Evolutionary conservation across 2,113 vertebrate species (phyloP).

Genomic region (Eurypyga helias): DNA sequence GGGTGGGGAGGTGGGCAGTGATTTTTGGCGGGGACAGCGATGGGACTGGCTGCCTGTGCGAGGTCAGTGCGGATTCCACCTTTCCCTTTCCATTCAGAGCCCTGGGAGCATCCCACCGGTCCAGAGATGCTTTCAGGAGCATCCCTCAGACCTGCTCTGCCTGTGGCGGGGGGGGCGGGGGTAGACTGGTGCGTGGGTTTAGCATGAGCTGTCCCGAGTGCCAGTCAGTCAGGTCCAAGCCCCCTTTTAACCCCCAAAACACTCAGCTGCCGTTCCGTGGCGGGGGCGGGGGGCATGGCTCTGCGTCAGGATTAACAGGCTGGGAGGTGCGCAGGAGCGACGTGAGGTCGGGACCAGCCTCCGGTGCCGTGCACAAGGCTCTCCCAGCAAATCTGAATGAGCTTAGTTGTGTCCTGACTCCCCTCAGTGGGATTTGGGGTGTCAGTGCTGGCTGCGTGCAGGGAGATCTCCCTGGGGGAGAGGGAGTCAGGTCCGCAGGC

Average conservation of each 20-base stretch:
- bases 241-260: not conserved
- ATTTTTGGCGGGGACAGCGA: not conserved
- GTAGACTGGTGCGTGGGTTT: rapidly evolving
- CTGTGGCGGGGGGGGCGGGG: not conserved
- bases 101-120: not conserved
- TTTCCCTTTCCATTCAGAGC: not conserved
- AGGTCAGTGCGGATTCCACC: not conserved
- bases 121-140: not conserved
- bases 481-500: rapidly evolving
- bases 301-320: not conserved
- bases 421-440: not conserved
- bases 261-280: rapidly evolving
- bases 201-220: not conserved
- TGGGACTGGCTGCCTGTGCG: not conserved
- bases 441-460: not conserved
- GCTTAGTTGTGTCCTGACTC: not conserved
- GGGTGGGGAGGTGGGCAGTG: not conserved
- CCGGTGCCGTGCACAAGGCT: not conserved
- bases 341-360: rapidly evolving
- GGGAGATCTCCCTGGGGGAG: not conserved
- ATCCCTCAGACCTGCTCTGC: not conserved
- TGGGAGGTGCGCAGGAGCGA: not conserved
- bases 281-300: rapidly evolving
- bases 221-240: not conserved
- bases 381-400: not conserved